Base-by-base conservation (phyloP, 1,140 invertebrate species). In the Lanistes nyassanus region DNA sequence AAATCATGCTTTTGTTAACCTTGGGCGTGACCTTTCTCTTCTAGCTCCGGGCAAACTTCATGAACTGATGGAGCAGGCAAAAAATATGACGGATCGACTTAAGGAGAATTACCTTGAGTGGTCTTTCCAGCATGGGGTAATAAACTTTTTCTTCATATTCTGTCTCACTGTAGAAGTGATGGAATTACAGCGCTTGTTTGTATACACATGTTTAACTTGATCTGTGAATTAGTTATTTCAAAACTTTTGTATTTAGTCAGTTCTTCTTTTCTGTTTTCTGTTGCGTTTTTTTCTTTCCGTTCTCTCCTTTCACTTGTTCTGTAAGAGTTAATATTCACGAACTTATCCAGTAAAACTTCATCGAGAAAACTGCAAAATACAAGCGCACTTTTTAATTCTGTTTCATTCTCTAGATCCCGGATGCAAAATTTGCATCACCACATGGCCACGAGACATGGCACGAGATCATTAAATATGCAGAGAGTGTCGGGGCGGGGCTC, bases 381-480 rank as follows among this genome's bases (percentile, higher is more conserved):
- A n/a, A n/a, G n/a, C n/a, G n/a, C n/a, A n/a, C n/a, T n/a, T n/a
- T n/a, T n/a, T n/a, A n/a, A n/a, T 60, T 60, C 9, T 31, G 56
- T 26, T 60, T 9, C 11, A 60, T 39, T 39, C 16, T 11, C 6
- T 72, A 78, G 77, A 21, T 78, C 16, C 67, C 36, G 29, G 77
- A 78, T 55, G 73, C 74, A 21, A 75, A 75, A 23, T 78, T 78
- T 31, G 73, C 77, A 3, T 39, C 39, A 4, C 77, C 77, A 29
- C 67, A 76, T 55, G 77, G 77, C 0, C 66, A 75, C 21, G 77
- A 79, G 1, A 47, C 69, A 6, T 79, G 77, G 70, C 74, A 81
- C 31, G 79, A 77, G 42, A 81, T 81, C 58, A 39, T 80, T 19
- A 73, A 78, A 16, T 76, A 74, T 34, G 73, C 77, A 2, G 76